These are phyloP conservation scores for Drosophila pectinifera DNA, from an alignment of 1,140 invertebrate genomes.

Conservation along the genomic window DNA sequence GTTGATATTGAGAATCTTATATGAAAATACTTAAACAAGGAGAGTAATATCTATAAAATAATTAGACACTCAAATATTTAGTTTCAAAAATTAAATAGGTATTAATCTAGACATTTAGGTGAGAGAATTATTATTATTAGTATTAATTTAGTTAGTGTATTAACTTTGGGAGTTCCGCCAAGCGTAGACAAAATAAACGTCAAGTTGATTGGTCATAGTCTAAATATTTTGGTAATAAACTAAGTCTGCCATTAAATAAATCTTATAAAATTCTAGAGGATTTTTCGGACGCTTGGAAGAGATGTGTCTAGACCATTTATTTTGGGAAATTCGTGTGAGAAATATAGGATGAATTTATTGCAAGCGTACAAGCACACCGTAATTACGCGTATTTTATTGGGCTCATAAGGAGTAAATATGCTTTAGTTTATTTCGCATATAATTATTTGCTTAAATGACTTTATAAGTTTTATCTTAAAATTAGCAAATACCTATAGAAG, in stretches of 20 bases:
- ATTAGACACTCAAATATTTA: neutral
- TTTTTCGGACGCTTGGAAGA: constrained; percentile 19
- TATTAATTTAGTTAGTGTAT: neutral
- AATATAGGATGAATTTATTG: constrained; percentile 10
- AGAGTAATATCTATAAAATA: neutral
- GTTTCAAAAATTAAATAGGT: neutral
- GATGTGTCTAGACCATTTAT: constrained; percentile 44
- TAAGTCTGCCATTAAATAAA: constrained; percentile 44
- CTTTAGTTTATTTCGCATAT: constrained; percentile 4
- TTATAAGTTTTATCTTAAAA: neutral
- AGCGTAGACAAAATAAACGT: constrained; percentile 14
- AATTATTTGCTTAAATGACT: constrained; percentile 3
- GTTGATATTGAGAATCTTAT: neutral
- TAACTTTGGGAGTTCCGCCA: neutral
- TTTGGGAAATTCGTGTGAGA: constrained; percentile 29
- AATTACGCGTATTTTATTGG: constrained; percentile 29
- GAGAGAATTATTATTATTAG: neutral
- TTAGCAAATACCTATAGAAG: neutral
- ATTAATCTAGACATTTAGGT: too few relatives aligned
- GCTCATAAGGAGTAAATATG: constrained; percentile 21
- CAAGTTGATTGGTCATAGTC: constrained; percentile 14
- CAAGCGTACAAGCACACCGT: constrained; percentile 9
- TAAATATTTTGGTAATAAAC: constrained; percentile 33
- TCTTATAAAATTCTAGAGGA: constrained; percentile 22
- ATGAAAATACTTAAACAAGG: too few relatives aligned